Base-by-base conservation (phyloP, 1,140 invertebrate species). In the Drosophila nasuta region DNA sequence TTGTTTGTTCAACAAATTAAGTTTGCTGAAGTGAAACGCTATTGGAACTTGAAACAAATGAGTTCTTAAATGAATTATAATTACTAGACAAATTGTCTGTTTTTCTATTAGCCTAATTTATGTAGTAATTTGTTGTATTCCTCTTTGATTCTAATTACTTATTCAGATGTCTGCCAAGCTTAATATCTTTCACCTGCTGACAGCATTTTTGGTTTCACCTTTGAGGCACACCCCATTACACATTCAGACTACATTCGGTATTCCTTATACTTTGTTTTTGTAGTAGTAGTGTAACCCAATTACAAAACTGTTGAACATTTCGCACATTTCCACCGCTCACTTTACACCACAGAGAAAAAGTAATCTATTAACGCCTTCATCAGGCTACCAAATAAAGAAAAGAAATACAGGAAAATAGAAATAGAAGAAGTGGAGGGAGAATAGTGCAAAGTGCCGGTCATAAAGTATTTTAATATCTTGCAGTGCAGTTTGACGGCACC, bases 401-500 rank as follows among this genome's bases (percentile, higher is more conserved):
- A 43, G 46, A 48, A 71, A 54, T 28, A 64, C 17, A 17, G 5
- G 7, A 45, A 11, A 43, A 8, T 1, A 8, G 33, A 67, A 35
- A 13, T n/a, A 51, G 30, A 45, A 70, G 28, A 11, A 25, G 57
- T 38, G 8, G 57, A 41, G 57, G 8, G 57, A 41, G 57, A 46
- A 62, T 17, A 33, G 48, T 67, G 62, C 56, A 59, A 77, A 74
- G 63, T 77, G 75, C 13, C 49, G 70, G 25, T 38, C 73, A 59
- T 75, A 75, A 75, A 75, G 28, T 71, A 64, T 75, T 70, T 70
- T 43, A 63, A 75, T 75, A 70, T 75, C 49, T 75, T 7, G 33
- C 52, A 64, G 66, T 69, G 65, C 63, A 58, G 30, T 59, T 15
- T 30, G 57, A 59, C 41, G 70, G 30, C n/a, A 45, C 7, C 25